Evolutionary conservation across 2,888 invertebrate species (phyloP).

Genomic region (Leptarthrus brevirostris): DNA sequence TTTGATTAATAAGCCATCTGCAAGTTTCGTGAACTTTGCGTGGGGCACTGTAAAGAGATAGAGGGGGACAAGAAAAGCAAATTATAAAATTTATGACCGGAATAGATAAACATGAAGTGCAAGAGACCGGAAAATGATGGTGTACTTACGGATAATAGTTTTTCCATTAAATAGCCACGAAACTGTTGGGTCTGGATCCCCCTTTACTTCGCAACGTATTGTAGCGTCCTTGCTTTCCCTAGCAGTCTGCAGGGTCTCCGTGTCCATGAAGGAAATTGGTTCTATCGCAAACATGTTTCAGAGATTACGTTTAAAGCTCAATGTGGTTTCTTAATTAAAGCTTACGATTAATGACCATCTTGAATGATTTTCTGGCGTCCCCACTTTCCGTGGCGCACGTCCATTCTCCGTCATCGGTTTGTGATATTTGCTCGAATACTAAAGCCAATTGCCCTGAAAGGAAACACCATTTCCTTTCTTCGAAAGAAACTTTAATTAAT

Average conservation of each 20-base stretch:
- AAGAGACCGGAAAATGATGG: not conserved
- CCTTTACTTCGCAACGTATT: slow-evolving; percentile 66
- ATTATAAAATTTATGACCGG: slow-evolving; percentile 40
- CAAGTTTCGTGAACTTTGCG: slow-evolving; percentile 68
- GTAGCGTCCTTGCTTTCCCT: slow-evolving; percentile 69
- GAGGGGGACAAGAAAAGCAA: slow-evolving; percentile 19
- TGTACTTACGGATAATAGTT: slow-evolving; percentile 59
- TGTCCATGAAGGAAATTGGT: slow-evolving; percentile 71
- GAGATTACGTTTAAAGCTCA: slow-evolving; percentile 43
- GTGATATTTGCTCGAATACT: slow-evolving; percentile 67
- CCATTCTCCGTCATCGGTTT: slow-evolving; percentile 69
- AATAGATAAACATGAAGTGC: slow-evolving; percentile 49
- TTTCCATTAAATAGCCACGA: slow-evolving; percentile 68
- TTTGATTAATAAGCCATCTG: slow-evolving; percentile 71
- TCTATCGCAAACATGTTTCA: slow-evolving; percentile 64
- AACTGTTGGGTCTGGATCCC: slow-evolving; percentile 64
- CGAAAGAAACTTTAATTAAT: slow-evolving; percentile 11
- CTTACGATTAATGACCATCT: slow-evolving; percentile 67
- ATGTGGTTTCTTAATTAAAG: slow-evolving; percentile 51
- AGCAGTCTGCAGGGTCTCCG: slow-evolving; percentile 68
- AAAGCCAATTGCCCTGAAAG: slow-evolving; percentile 65
- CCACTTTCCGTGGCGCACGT: slow-evolving; percentile 65
- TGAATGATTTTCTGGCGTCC: slow-evolving; percentile 62
- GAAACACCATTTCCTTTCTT: not conserved
- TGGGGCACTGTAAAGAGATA: slow-evolving; percentile 58